Base-by-base conservation (phyloP, 2,888 invertebrate species). In the Gandaritis pyraliata region DNA sequence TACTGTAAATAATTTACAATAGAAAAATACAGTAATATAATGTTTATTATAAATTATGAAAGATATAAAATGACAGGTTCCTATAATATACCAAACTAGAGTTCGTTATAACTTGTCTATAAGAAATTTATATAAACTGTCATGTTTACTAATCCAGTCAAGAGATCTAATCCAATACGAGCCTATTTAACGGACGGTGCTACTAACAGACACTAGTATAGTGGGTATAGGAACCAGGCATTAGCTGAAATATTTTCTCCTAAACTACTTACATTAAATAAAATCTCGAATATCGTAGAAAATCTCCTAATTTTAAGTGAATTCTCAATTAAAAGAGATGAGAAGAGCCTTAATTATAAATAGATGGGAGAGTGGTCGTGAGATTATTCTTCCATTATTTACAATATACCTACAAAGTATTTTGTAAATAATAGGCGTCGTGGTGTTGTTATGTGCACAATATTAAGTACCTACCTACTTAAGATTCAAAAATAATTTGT, bases 201-300 rank as follows among this genome's bases (percentile, higher is more conserved):
- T 23, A 23, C 23, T 23, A 23, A 23, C 23, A 6, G 23, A 23
- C 23, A 23, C 23, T 23, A 23, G 6, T 23, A 23, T 23, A 23
- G 23, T 23, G 6, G 23, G 23, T 23, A 23, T 23, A 33, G 8
- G 41, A 15, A 41, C 41, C 41, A n/a, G 15, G 41, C 41, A 41
- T 41, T 15, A 18, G 56, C 59, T 10, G 33, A 33, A 33, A 33
- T 33, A 33, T 62, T 59, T 66, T 61, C 67, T 68, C 70, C 38
- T 62, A 45, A 18, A 33, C 8, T 48, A 69, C 56, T 66, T 64
- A 58, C 46, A 59, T 61, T 60, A 60, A 59, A 68, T 71, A 72
- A 63, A 75, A 76, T 77, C 65, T 75, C 71, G 65, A 73, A 72
- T 73, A 74, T 72, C 66, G 75, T 76, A 75, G 72, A 80, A 78